Percentiles rank a stretch among this genome's conserved stretches.
These are phyloP conservation scores for Rhabdomys dilectus DNA, from an alignment of 2,113 vertebrate species.

Conservation along the genomic window DNA sequence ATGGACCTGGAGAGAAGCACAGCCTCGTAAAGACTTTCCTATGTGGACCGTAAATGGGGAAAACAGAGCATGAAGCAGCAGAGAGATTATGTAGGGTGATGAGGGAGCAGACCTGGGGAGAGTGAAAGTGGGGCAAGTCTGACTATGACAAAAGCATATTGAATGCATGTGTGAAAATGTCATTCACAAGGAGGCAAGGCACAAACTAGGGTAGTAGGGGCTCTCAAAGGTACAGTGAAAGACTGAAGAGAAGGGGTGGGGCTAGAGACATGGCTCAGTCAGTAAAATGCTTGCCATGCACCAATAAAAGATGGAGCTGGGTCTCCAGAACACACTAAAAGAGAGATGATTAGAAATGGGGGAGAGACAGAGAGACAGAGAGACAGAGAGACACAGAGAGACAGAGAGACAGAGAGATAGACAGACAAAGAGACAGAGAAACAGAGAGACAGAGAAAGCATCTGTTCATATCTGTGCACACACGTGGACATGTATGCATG, in stretches of 20 bases:
- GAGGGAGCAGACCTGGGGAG: no score
- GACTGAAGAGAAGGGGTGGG: neutral
- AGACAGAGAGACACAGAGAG: no score
- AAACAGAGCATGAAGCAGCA: neutral
- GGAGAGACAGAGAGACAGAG: no score
- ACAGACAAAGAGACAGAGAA: rapidly evolving
- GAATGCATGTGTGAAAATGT: neutral
- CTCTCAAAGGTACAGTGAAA: neutral
- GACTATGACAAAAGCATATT: neutral
- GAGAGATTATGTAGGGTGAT: neutral
- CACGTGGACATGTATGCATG: neutral
- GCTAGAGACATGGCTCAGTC: neutral
- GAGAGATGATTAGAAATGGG: neutral
- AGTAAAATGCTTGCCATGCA: neutral
- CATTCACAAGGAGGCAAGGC: neutral
- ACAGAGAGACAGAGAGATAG: no score
- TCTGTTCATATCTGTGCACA: no score
- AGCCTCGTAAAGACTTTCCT: neutral
- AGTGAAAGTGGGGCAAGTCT: neutral
- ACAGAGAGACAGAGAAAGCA: neutral
- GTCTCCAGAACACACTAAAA: neutral
- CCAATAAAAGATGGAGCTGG: neutral
- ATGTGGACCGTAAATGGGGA: neutral
- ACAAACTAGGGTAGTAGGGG: neutral
- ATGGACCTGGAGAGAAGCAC: neutral